Evolutionary conservation across 2,888 invertebrate genomes (phyloP), one percentile per base, ranked within the genome.

Genomic region (Vanessa cardui): DNA sequence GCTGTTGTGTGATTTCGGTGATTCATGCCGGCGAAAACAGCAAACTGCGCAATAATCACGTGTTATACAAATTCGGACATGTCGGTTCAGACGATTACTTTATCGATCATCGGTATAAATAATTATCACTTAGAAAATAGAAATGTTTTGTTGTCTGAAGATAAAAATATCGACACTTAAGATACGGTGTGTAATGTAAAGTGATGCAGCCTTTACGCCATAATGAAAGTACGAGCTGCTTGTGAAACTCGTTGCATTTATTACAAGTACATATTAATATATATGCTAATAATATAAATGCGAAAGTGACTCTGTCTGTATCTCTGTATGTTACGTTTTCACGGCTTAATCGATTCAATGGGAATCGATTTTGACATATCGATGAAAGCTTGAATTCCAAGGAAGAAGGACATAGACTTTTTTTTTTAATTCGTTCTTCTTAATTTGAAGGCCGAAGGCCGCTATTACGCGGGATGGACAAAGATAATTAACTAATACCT

Each of bases 151-250:
- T 65, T 50, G 52, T 54, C 52, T 54, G 26, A 16, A 16, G 52
- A 54, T 54, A 54, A 54, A 21, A 31, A 16, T 16, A 15, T 52
- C 31, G 52, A 50, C 21, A 50, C 39, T 39, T 8, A 39, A 39
- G 39, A 39, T 39, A 39, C 39, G 50, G n/a, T 31, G 39, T n/a
- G 6, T 58, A 20, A 16, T 8, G 33, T 18, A 49, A n/a, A 33
- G 46, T 18, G 33, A 56, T 50, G 16, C 31, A 54, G 47, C 47
- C 20, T 20, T 56, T 54, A 16, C 31, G 31, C 15, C 26, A 50
- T 49, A 64, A 70, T 70, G 72, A 72, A 70, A 72, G 72, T 68
- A 62, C 52, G 65, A 54, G 50, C 56, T 59, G 60, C 61, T 72
- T 72, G 72, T 67, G 68, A 70, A 72, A 72, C 72, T 45, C 47